Base-by-base conservation (phyloP, 2,888 invertebrate genomes). In the Eustalomyia histrio region DNA sequence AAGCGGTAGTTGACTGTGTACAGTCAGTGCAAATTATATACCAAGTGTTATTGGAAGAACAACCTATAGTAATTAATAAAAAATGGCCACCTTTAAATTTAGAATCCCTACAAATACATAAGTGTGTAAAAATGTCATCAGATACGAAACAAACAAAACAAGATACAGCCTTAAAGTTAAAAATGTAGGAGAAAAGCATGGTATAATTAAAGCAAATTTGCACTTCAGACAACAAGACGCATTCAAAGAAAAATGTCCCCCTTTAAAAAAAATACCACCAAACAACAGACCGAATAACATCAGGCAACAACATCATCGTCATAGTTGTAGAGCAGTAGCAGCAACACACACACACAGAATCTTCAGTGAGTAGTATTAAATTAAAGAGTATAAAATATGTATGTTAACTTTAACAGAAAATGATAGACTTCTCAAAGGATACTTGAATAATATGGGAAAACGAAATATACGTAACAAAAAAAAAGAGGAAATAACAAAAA, bases 161-260 rank as follows among this genome's bases (percentile, higher is more conserved):
- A 24, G 47, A 35, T 68, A 55, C 69, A 60, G 75, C 72, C 57
- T 60, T 74, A 71, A 65, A 61, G 50, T 29, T 50, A 72, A 75
- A 39, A 21, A 52, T 10, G 21, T 24, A 63, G 9, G 16, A 64
- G 72, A 72, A 76, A 76, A 78, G 58, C 78, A 83, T 85, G 84
- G 67, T 86, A 89, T 88, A 88, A 88, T 88, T 88, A 87, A 87
- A 87, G 86, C 87, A 88, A 88, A 89, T 89, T 89, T 89, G 85
- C 89, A 87, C 89, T 88, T 89, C 88, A 88, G 88, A 86, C 89
- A 86, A 71, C 57, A 55, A 81, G 80, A 65, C 76, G 76, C 76
- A 76, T 73, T 73, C 68, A 84, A 73, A 80, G 64, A 69, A 50
- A 8, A 58, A 50, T 24, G 16, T 73, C 65, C 69, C 61, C 57